These are phyloP conservation scores for Typhlichthys subterraneus DNA, from an alignment of 2,797 vertebrate species.

Conservation along the genomic window DNA sequence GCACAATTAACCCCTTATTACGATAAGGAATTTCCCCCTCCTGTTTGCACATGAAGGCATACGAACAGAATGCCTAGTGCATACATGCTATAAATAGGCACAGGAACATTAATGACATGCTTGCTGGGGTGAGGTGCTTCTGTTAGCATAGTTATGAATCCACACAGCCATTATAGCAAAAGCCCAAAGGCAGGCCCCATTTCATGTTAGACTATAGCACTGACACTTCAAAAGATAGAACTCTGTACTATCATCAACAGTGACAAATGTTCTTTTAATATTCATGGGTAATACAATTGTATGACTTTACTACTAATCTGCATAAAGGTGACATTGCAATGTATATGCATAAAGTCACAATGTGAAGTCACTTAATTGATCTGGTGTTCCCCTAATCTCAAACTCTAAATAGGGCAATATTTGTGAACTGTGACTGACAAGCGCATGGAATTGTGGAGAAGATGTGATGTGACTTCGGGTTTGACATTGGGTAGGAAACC, in stretches of 20 bases:
- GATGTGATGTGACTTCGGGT: too few relatives aligned
- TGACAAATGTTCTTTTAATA: slow-evolving; percentile 16
- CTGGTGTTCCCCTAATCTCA: not conserved
- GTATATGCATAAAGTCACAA: not conserved
- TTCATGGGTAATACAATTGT: slow-evolving; percentile 4
- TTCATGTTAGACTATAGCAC: slow-evolving; percentile 1
- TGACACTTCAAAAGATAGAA: slow-evolving; percentile 27
- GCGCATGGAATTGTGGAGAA: not conserved
- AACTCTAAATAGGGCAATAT: too few relatives aligned
- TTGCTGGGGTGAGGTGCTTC: slow-evolving; percentile 59
- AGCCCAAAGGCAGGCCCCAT: slow-evolving; percentile 25
- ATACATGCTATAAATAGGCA: slow-evolving; percentile 68
- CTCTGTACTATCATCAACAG: slow-evolving; percentile 23
- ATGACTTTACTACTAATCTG: slow-evolving; percentile 21
- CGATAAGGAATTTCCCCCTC: slow-evolving; percentile 21
- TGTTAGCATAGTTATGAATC: slow-evolving; percentile 53
- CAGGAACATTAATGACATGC: slow-evolving; percentile 67
- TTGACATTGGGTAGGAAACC: too few relatives aligned
- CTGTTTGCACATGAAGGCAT: slow-evolving; percentile 31
- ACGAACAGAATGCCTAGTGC: slow-evolving; percentile 21
- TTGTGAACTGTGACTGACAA: slow-evolving; percentile 1
- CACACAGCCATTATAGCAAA: slow-evolving; percentile 50
- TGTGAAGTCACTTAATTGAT: not conserved
- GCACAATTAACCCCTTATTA: not conserved
- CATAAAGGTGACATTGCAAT: slow-evolving; percentile 1